Base-by-base conservation (phyloP, 2,113 vertebrate genomes). In the Pomatorhinus ruficollis region DNA sequence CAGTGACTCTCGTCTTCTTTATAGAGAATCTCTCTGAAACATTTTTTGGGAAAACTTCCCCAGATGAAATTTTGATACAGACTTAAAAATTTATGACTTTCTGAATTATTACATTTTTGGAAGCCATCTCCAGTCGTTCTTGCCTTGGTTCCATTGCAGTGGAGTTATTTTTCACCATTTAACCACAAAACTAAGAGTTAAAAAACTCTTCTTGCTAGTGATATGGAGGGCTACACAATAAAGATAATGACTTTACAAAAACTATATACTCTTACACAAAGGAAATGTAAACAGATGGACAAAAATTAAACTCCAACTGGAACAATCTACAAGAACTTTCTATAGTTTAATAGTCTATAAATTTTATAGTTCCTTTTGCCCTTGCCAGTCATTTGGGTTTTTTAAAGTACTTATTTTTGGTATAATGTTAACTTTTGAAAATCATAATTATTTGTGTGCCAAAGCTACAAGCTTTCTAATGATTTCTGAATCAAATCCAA, bases 401-500 rank as follows among this genome's bases (percentile, higher is more conserved):
- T 63, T 59, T n/a, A 35, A 87, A 33, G 5, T 44, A 28, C 8
- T 96, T 95, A 42, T 49, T 82, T 57, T 42, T 83, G 24, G 9
- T 83, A 27, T 83, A 81, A 35, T 5, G 6, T 16, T 96, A 97
- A 79, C 56, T 86, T 93, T 79, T 82, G 71, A 95, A 97, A 94
- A 87, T 91, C 70, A 91, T 94, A 96, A 91, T 96, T 83, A 40
- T 83, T 92, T 69, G 12, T 77, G 37, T 96, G 89, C 56, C 87
- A 93, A 81, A 91, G 42, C 61, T 77, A 91, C 68, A 94, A 88
- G 91, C 53, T 97, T 97, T 89, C 56, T 96, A 97, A 79, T 94
- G 74, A 96, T 89, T 97, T 98, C 84, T 97, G 94, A 97, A 96
- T 96, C 87, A 69, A 91, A 71, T 94, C 96, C 95, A 97, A 97